These are phyloP conservation scores for Magallana ariakensis DNA, from an alignment of 1,140 invertebrate species.

Conservation along the genomic window DNA sequence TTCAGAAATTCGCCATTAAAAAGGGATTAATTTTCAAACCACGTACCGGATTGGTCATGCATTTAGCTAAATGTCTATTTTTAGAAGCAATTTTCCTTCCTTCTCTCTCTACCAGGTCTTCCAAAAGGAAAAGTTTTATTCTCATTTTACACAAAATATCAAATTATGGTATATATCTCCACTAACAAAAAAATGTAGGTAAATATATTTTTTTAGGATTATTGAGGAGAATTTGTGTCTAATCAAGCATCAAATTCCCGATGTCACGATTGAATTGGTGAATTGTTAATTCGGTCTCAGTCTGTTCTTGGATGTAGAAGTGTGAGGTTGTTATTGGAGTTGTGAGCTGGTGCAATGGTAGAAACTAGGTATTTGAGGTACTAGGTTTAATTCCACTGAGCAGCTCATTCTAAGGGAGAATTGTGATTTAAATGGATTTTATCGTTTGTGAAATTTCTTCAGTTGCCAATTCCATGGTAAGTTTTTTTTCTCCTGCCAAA, in stretches of 20 bases:
- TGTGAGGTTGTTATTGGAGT: not conserved
- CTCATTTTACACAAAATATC: not conserved
- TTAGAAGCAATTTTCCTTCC: not conserved
- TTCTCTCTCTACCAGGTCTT: not conserved
- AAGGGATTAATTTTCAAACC: not conserved
- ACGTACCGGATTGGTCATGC: not conserved
- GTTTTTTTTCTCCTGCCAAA: not conserved
- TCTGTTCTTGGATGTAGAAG: not conserved
- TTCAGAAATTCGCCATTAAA: conserved; percentile 12
- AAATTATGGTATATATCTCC: not conserved
- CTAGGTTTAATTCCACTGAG: conserved; percentile 15
- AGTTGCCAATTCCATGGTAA: not conserved
- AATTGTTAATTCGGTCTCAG: not conserved
- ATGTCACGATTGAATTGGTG: not conserved
- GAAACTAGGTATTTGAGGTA: not conserved
- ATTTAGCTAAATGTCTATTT: not conserved
- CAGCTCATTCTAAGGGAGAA: not conserved
- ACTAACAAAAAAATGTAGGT: not conserved
- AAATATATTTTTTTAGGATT: not conserved
- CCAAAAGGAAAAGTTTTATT: not conserved
- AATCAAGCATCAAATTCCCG: conserved; percentile 10
- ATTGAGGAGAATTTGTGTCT: not conserved
- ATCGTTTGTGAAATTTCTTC: not conserved
- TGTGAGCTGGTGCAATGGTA: conserved; percentile 7
- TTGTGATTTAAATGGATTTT: not conserved